Evolutionary conservation across 2,888 invertebrate species (phyloP), one percentile per base, ranked within the genome.

Genomic region (Dasysyrphus tricinctus): DNA sequence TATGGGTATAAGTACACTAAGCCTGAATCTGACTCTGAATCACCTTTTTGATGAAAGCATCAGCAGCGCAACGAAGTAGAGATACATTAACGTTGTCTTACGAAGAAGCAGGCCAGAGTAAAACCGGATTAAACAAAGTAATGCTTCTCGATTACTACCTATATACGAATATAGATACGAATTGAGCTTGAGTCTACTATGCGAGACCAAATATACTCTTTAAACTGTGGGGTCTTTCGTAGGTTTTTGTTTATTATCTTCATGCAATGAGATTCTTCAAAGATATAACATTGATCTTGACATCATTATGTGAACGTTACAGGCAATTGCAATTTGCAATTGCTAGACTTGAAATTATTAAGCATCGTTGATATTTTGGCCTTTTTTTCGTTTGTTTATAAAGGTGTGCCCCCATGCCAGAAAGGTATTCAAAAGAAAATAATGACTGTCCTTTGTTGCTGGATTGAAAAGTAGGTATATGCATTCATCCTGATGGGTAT

Each of bases 41-140:
- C 67, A 77, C 34, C 44, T 34, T 67, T 4, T 57, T 54, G 61
- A 39, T 42, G 74, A 54, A 72, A 81, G 56, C 70, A 67, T 47
- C 37, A 83, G 51, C 37, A 74, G 56, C 34, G 54, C 49, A 59
- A 42, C 14, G 54, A 39, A 72, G 42, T 42, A 59, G 39, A 70
- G 77, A 86, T 49, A 80, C 69, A 86, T 82, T 79, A 78, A 59
- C 74, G 61, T 74, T 75, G 78, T 70, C 78, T 72, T 16, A 47
- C 32, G 65, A 61, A 29, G 63, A 65, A 86, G 19, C 74, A 57
- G 75, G 51, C 65, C 78, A 56, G 12, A 39, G 67, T 59, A 61
- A 81, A 86, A 86, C 86, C 86, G 86, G 86, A 86, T 86, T 82
- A 82, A 75, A 29, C 70, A 78, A 65, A 47, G 75, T 82, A 76